These are phyloP conservation scores for Siniperca chuatsi DNA, from an alignment of 2,113 vertebrate genomes.

Conservation along the genomic window DNA sequence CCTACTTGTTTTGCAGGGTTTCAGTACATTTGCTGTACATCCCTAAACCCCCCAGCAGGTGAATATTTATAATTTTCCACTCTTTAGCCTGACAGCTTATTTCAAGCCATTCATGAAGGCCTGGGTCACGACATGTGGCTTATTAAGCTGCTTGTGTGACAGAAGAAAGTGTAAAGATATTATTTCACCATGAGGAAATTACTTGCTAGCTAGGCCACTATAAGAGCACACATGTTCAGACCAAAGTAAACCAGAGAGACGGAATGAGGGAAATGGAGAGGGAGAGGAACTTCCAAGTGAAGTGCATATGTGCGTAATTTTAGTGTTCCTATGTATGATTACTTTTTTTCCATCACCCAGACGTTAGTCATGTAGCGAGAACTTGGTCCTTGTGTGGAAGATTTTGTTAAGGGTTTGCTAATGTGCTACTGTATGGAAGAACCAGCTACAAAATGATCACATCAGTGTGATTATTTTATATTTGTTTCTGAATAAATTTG, in stretches of 20 bases:
- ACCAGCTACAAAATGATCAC: background rate
- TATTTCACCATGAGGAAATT: conserved; percentile 40
- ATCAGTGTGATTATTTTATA: background rate
- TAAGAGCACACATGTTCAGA: conserved; percentile 10
- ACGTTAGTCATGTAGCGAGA: conserved; percentile 67
- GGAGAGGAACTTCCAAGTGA: conserved; percentile 38
- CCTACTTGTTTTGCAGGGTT: background rate
- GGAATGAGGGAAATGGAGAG: conserved; percentile 39
- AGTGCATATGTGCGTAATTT: conserved; percentile 47
- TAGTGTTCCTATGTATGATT: conserved; percentile 54
- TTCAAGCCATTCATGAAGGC: conserved; percentile 3
- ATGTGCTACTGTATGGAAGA: background rate
- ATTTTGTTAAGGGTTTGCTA: conserved; percentile 3
- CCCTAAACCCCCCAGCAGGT: background rate
- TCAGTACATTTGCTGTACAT: background rate
- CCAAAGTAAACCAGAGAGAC: conserved; percentile 38
- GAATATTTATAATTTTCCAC: background rate
- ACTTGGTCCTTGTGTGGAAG: conserved; percentile 7
- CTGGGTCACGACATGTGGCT: conserved; percentile 28
- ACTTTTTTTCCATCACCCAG: conserved; percentile 74
- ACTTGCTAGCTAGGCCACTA: conserved; percentile 18
- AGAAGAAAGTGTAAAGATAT: conserved; percentile 44
- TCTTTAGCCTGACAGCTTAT: background rate
- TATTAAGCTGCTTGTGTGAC: conserved; percentile 8
- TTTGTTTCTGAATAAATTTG: background rate